A percentile compares a stretch with the other conserved stretches of the same genome.
Evolutionary conservation across 2,888 invertebrate species (phyloP).

Genomic region (Sialis lutaria): DNA sequence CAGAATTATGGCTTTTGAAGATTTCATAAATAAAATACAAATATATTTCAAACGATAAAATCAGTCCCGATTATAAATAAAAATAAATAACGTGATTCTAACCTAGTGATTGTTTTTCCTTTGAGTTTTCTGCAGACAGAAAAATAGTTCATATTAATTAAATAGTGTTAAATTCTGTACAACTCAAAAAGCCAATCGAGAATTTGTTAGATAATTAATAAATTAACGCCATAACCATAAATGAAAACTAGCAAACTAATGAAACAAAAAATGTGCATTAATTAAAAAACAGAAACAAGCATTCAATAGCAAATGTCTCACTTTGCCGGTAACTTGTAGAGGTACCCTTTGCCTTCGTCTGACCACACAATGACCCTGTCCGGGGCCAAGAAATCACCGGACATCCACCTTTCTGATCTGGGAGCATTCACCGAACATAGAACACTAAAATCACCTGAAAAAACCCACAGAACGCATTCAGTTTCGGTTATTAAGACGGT

Average conservation of each 20-base stretch:
- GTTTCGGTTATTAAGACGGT: too few relatives aligned
- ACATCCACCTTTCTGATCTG: slow-evolving; percentile 81
- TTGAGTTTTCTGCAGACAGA: slow-evolving; percentile 57
- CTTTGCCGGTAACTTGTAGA: slow-evolving; percentile 93
- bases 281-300: slow-evolving; percentile 10
- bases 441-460: slow-evolving; percentile 81
- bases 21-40: too few relatives aligned
- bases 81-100: slow-evolving; percentile 24
- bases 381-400: slow-evolving; percentile 83
- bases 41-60: too few relatives aligned
- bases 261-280: too few relatives aligned
- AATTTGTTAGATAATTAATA: too few relatives aligned
- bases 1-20: too few relatives aligned
- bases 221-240: too few relatives aligned
- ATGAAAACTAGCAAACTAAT: too few relatives aligned
- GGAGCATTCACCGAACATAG: slow-evolving; percentile 85
- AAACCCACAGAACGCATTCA: background rate
- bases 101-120: slow-evolving; percentile 66
- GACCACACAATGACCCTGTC: slow-evolving; percentile 91
- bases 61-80: too few relatives aligned
- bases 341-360: slow-evolving; percentile 87
- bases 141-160: slow-evolving; percentile 17
- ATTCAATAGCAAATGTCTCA: slow-evolving; percentile 31
- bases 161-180: too few relatives aligned
- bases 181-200: too few relatives aligned